phyloP scores from a whole-genome alignment of 2,797 vertebrate genomes.

The Garrulus glandarius region DNA sequence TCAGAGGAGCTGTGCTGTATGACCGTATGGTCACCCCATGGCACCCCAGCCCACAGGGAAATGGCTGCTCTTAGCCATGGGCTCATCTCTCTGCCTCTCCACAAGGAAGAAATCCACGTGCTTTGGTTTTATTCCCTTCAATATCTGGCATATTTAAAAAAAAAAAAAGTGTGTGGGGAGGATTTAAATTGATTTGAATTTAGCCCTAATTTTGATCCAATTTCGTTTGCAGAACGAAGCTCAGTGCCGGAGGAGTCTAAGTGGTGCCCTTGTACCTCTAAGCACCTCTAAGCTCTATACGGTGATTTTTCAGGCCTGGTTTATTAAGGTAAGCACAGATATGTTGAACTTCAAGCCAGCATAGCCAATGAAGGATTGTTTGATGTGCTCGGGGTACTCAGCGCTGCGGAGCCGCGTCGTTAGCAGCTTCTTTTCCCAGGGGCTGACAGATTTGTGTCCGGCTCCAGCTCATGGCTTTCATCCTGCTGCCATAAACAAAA shows the following conservation, averaged over 20 bases:
- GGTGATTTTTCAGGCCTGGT: not conserved
- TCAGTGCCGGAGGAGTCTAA: not conserved
- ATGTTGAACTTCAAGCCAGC: constrained; percentile 54
- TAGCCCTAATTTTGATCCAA: not conserved
- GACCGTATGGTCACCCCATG: rapidly evolving
- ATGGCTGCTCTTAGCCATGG: not conserved
- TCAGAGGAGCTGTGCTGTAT: rapidly evolving
- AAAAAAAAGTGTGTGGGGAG: rapidly evolving
- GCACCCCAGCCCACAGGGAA: not conserved
- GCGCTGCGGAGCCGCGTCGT: not conserved
- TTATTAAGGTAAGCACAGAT: constrained; percentile 34
- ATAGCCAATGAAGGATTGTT: constrained; percentile 51
- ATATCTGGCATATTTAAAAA: rapidly evolving
- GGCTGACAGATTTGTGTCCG: not conserved
- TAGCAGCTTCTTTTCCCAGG: constrained; percentile 34
- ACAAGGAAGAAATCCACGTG: not conserved
- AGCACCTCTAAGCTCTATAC: not conserved
- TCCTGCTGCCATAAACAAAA: constrained; percentile 44
- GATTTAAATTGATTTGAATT: not conserved
- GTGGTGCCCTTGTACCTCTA: not conserved
- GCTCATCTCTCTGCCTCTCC: not conserved
- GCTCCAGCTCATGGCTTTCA: not conserved
- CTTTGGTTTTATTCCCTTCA: not conserved
- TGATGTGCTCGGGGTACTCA: not conserved
- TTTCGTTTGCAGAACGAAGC: not conserved